Conservation (phyloP, 2,888 invertebrate genomes). For the Brachypalpus laphriformis region DNA sequence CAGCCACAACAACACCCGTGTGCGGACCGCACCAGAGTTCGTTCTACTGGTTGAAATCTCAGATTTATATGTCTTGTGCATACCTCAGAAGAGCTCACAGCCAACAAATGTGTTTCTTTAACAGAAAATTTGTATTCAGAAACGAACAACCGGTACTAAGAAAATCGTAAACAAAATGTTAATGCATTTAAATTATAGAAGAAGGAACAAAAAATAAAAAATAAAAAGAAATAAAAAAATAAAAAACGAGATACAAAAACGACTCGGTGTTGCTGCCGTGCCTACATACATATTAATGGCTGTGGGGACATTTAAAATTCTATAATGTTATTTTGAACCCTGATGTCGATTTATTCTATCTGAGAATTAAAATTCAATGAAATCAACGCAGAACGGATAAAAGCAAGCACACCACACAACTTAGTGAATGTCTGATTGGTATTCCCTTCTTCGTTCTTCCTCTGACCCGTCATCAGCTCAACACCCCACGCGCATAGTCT, state of each 20-base stretch:
- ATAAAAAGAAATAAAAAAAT: no score
- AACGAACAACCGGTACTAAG: conserved; percentile 74
- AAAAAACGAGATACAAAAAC: conserved; percentile 21
- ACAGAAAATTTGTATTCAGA: conserved; percentile 72
- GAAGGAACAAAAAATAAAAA: conserved; percentile 27
- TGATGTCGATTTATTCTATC: conserved; percentile 73
- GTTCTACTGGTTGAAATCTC: conserved; percentile 52
- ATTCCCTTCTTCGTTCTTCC: conserved; percentile 42
- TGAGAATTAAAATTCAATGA: conserved; percentile 73
- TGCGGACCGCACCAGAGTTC: conserved; percentile 20
- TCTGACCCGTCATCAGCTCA: background rate
- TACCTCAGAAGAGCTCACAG: conserved; percentile 45
- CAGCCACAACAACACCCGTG: conserved; percentile 7
- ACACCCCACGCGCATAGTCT: no score
- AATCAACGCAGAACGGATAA: conserved; percentile 68
- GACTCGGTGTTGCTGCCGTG: conserved; percentile 37
- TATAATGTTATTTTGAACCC: conserved; percentile 73
- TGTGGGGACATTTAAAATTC: conserved; percentile 72
- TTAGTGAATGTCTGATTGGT: conserved; percentile 31
- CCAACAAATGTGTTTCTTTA: conserved; percentile 55
- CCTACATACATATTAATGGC: conserved; percentile 72
- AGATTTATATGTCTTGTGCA: conserved; percentile 61
- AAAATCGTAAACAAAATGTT: conserved; percentile 75
- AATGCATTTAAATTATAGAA: conserved; percentile 73
- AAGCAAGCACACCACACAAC: conserved; percentile 13